Base-by-base conservation (phyloP, 2,888 invertebrate species). In the Macrosiphum euphorbiae region DNA sequence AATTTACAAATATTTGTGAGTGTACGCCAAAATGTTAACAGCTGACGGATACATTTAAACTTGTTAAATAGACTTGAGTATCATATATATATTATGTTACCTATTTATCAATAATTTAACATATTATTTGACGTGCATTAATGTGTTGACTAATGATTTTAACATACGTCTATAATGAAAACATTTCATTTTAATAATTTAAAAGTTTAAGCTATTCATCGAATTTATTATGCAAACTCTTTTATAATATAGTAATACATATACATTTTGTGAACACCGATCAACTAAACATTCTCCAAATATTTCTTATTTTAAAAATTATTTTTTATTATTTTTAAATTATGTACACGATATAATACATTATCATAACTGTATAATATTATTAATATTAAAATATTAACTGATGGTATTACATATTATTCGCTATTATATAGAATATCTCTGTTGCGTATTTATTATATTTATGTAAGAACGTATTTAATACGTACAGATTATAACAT, bases 71-170 rank as follows among this genome's bases (percentile, higher is more conserved):
- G 41, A 11, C 44, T 26, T 44, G n/a, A 13, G 8, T 84, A 44
- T 26, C 41, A 41, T 84, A 16, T 84, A 78, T 78, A 55, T 41
- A 85, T 85, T 24, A 44, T 85, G 11, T 41, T 85, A 44, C 84
- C 8, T 44, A 50, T 87, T 50, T 87, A n/a, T n/a, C 28, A 87
- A 87, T 50, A n/a, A 87, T 67, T 67, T 67, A n/a, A 67, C 35
- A 20, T 50, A n/a, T 87, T 50, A n/a, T 87, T 50, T 87, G 87
- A 50, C 50, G n/a, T 47, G n/a, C 16, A 1, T n/a, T 50, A n/a
- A 52, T 50, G 87, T 87, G 87, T 50, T 20, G n/a, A 87, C n/a
- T 87, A 52, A 87, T 87, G 50, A 87, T 50, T 50, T 47, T 52
- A 8, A 13, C 28, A n/a, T 28, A 47, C 5, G 16, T 50, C n/a